Percentiles rank a stretch among this genome's conserved stretches.
phyloP scores from a whole-genome alignment of 2,113 vertebrate genomes.

The Coracopsis vasa region DNA sequence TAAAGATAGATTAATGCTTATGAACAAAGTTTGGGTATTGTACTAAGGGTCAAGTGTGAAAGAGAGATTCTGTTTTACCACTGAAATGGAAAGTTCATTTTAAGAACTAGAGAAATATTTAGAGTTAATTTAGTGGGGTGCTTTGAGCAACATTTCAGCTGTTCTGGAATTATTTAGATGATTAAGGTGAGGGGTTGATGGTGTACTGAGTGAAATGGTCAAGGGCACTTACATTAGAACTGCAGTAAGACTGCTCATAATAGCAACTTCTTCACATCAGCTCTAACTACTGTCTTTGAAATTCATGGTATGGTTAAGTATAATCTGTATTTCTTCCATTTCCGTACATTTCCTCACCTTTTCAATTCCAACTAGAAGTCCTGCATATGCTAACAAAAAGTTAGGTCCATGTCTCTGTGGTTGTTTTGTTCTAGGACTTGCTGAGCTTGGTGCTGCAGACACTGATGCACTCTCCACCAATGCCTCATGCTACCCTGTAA shows the following conservation, averaged over 20 bases:
- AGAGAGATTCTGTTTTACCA: background rate
- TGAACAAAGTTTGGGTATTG: background rate
- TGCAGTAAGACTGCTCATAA: background rate
- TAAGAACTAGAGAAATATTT: background rate
- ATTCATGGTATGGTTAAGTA: background rate
- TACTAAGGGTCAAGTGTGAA: background rate
- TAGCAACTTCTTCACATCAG: background rate
- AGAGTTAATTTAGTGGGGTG: background rate
- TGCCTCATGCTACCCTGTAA: rapidly evolving
- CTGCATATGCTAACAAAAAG: background rate
- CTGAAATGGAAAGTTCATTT: background rate
- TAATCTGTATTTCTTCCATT: background rate
- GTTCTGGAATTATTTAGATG: background rate
- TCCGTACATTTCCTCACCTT: background rate
- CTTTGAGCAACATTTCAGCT: background rate
- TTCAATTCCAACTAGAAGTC: background rate
- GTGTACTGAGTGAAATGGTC: background rate
- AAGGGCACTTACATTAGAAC: background rate
- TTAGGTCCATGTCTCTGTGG: background rate
- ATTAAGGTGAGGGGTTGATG: background rate
- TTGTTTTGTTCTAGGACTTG: background rate
- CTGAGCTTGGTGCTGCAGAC: background rate
- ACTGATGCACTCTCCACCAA: background rate
- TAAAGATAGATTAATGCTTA: background rate
- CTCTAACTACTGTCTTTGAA: background rate